phyloP scores from a whole-genome alignment of 2,888 invertebrate species.

The Drosophila falleni region DNA sequence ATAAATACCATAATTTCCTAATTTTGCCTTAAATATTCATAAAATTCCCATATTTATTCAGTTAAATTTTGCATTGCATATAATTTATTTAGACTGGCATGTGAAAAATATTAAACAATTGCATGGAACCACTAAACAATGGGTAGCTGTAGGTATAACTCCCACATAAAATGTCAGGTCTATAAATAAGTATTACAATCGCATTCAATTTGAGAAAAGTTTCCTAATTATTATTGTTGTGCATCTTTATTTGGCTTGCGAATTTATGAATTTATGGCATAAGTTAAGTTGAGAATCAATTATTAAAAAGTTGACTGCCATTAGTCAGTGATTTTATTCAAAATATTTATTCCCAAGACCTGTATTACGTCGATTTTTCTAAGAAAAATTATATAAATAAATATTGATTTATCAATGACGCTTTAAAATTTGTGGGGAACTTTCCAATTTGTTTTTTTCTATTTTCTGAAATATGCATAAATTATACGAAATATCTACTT shows the following conservation, averaged over 20 bases:
- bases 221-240: slow-evolving; percentile 1
- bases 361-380: slow-evolving; percentile 8
- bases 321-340: neutral
- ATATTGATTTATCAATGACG: slow-evolving; percentile 35
- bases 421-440: slow-evolving; percentile 46
- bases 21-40: slow-evolving; percentile 11
- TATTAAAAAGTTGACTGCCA: slow-evolving; percentile 7
- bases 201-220: slow-evolving; percentile 5
- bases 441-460: slow-evolving; percentile 43
- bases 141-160: slow-evolving; percentile 13
- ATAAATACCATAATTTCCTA: slow-evolving; percentile 14
- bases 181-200: slow-evolving; percentile 1
- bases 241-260: neutral
- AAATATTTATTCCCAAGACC: slow-evolving; percentile 32
- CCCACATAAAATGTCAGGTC: slow-evolving; percentile 39
- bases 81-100: slow-evolving; percentile 64
- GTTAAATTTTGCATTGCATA: slow-evolving; percentile 35
- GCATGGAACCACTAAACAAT: slow-evolving; percentile 47
- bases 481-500: slow-evolving; percentile 62
- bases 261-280: slow-evolving; percentile 11
- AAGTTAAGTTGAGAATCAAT: neutral
- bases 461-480: slow-evolving; percentile 42
- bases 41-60: slow-evolving; percentile 49
- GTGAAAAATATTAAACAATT: slow-evolving; percentile 67
- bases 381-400: slow-evolving; percentile 35